Base-by-base conservation (phyloP, 2,113 vertebrate genomes). In the Numida meleagris region DNA sequence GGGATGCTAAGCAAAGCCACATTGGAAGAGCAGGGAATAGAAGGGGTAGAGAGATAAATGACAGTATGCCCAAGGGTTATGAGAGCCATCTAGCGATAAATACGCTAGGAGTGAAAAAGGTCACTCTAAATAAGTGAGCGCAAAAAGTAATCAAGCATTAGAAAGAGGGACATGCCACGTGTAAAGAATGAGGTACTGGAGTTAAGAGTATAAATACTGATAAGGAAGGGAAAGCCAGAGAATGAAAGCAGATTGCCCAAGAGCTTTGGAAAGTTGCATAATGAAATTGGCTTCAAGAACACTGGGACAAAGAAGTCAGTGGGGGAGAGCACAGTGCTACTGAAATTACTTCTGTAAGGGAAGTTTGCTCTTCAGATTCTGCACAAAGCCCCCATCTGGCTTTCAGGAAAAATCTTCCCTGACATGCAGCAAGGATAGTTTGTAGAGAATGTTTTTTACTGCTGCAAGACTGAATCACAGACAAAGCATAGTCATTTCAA, bases 121-220 rank as follows among this genome's bases (percentile, higher is more conserved):
- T 93, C 93, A 95, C 67, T 73, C 27, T 90, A 96, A 97, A 96
- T 93, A 96, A 88, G 27, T 76, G 91, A 86, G 68, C 88, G 75
- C 82, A 94, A 95, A 96, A 96, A 94, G 89, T 97, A 97, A 97
- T 98, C 96, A 97, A 96, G 94, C 77, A 88, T 89, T 88, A 95
- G 84, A 51, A 85, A 97, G 93, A 95, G 86, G 80, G 57, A 88
- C 88, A 96, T 96, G 89, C 46, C 93, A 76, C 65, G 90, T 89
- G 77, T 79, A 94, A 92, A 94, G 94, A 97, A 86, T 88, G 48
- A 90, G 81, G 81, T 83, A 83, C 73, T 80, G 82, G 70, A 96
- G 83, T 87, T 95, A 89, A 93, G 86, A 81, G 89, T 81, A 88
- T 95, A 91, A 95, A 88, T 90, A 90, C 75, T 68, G 90, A 87